Evolutionary conservation across 2,113 vertebrate species (phyloP).

Genomic region (Fulmarus glacialis): DNA sequence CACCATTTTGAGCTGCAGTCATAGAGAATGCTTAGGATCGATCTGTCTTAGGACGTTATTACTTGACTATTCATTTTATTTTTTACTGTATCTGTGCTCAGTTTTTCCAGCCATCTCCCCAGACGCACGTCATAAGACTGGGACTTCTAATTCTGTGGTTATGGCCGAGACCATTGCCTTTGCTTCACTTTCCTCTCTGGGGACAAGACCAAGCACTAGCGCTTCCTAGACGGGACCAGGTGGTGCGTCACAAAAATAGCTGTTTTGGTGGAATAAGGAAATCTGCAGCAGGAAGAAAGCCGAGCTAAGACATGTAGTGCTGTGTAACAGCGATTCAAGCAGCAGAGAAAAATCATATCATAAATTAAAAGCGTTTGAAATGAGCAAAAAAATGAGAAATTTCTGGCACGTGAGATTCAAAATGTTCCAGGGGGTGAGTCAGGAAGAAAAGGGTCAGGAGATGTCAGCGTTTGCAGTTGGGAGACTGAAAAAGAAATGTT

Average conservation of each 20-base stretch:
- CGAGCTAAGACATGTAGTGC: not conserved
- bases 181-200: not conserved
- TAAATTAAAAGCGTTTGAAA: not conserved
- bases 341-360: not conserved
- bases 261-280: not conserved
- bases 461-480: not conserved
- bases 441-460: not conserved
- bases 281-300: not conserved
- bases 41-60: not conserved
- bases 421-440: not conserved
- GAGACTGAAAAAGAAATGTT: not conserved
- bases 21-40: not conserved
- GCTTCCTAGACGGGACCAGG: not conserved
- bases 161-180: not conserved
- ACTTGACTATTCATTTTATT: not conserved
- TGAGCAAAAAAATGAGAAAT: not conserved
- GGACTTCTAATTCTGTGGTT: not conserved
- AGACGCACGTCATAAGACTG: fast-evolving
- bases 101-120: not conserved
- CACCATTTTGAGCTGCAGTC: not conserved
- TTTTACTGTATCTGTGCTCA: not conserved
- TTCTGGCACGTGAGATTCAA: not conserved
- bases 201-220: not conserved
- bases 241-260: not conserved
- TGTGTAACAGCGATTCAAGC: not conserved